Conservation (phyloP, 1,140 invertebrate genomes). For the Neotoxoptera formosana region DNA sequence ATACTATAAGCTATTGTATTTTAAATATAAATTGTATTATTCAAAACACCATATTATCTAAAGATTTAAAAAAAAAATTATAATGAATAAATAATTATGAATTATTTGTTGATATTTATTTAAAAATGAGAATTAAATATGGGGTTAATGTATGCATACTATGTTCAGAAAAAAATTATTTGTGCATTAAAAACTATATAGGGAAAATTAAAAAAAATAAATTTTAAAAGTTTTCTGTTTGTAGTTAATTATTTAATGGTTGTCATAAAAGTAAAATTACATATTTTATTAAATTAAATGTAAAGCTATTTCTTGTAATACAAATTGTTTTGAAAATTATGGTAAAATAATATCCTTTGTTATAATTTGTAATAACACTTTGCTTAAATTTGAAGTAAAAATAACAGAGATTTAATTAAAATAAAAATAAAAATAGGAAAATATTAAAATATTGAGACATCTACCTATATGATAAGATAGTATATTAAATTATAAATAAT, state of each 20-base stretch:
- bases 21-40: background rate
- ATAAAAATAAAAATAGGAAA: background rate
- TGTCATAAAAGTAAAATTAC: background rate
- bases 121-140: background rate
- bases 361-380: background rate
- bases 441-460: background rate
- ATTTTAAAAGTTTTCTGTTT: background rate
- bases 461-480: background rate
- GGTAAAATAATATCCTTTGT: background rate
- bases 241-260: background rate
- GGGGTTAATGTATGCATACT: background rate
- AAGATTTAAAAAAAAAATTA: background rate
- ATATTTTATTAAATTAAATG: background rate
- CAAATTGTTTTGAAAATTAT: background rate
- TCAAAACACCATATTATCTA: background rate
- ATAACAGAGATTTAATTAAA: background rate
- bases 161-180: background rate
- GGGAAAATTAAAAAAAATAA: background rate
- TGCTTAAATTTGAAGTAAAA: background rate
- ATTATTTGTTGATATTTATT: background rate
- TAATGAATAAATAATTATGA: background rate
- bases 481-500: background rate
- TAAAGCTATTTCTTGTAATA: background rate
- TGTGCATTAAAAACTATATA: background rate
- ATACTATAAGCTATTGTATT: background rate